phyloP scores from a whole-genome alignment of 2,113 vertebrate species.

The Chaetura pelagica region DNA sequence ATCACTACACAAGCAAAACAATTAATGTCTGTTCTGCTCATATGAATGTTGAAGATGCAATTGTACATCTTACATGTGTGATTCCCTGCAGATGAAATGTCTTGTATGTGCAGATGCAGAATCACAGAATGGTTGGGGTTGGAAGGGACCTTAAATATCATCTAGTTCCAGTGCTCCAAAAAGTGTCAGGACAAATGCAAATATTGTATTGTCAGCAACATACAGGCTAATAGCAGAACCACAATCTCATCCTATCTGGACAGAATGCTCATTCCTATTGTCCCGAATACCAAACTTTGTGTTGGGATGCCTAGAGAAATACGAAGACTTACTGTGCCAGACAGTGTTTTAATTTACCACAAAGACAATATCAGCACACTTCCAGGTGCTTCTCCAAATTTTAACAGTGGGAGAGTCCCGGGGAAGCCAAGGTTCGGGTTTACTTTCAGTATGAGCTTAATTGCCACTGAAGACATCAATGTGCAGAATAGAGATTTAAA shows the following conservation, averaged over 20 bases:
- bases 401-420: neutral
- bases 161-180: neutral
- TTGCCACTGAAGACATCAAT: neutral
- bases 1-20: neutral
- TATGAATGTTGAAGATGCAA: neutral
- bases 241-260: neutral
- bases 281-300: neutral
- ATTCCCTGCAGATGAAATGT: neutral
- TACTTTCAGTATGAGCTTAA: neutral
- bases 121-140: neutral
- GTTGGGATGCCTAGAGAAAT: neutral
- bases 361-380: neutral
- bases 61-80: neutral
- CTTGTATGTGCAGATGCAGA: neutral
- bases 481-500: neutral
- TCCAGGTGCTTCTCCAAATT: conserved; percentile 8
- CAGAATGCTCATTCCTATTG: neutral
- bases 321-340: neutral
- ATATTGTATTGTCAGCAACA: neutral
- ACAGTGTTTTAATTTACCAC: neutral
- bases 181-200: neutral
- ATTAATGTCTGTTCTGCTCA: neutral
- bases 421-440: neutral
- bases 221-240: neutral
- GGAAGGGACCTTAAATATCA: no score